Evolutionary conservation across 2,113 vertebrate species (phyloP), one percentile per base, ranked within the genome.

Genomic region (Labeo catla): DNA sequence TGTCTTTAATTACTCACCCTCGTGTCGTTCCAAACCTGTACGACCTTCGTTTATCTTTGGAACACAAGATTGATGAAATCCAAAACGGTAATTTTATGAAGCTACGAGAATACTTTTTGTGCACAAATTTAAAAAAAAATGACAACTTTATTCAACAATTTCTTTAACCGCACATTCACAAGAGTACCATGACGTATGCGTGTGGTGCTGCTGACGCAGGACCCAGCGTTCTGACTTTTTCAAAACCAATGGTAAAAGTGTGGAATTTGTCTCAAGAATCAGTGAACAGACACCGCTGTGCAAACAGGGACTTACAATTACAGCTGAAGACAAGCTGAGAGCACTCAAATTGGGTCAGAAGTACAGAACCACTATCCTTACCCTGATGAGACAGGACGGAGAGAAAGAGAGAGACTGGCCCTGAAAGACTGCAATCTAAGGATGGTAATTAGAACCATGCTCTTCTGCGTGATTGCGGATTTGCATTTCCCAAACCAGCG

Each of bases 361-460:
- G 21, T 47, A 72, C 50, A 81, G 8, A 72, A 86, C 49, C 85
- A 68, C 39, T 28, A 59, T 34, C 90, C 16, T 84, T 78, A 68
- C 19, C 11, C 70, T 21, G 43, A 86, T 74, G 19, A 77, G 63
- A 90, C 39, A 39, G 15, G 84, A 65, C 61, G 85, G 79, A 91
- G 63, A 88, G 76, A 49, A 47, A 66, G 66, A 59, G 49, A 68
- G 59, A 76, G 52, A 52, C n/a, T 77, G 76, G 6, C 65, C 81
- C 72, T 79, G 76, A 77, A 81, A 89, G 70, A 88, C 91, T 92
- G 87, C 91, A 92, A 88, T 89, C 89, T 92, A 91, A 93, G 91
- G 90, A 81, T 93, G 95, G 92, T 95, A 96, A 96, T 96, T 93
- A 95, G 93, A 96, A 95, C 93, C 95, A 96, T 94, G 94, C 94